These are phyloP conservation scores for Sterrhoptilus dennistouni DNA, from an alignment of 2,113 vertebrate genomes.

Conservation along the genomic window DNA sequence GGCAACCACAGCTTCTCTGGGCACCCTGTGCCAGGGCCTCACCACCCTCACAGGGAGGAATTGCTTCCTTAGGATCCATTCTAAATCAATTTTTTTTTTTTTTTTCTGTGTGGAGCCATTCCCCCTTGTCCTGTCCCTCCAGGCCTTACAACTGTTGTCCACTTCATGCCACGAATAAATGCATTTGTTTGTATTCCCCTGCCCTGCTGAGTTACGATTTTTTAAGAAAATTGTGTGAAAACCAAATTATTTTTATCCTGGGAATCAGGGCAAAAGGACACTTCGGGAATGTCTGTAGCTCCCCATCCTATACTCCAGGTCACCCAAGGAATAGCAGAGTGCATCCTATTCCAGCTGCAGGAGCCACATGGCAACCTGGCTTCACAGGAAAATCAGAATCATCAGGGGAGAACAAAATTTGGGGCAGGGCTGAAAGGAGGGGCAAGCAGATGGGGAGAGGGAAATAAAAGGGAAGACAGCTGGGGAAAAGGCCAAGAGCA, in stretches of 20 bases:
- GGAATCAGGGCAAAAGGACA: background rate
- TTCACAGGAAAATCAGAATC: background rate
- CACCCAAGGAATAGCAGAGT: background rate
- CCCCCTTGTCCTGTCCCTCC: background rate
- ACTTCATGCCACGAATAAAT: background rate
- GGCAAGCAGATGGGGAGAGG: background rate
- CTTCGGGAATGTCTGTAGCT: background rate
- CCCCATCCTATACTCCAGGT: background rate
- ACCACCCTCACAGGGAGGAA: too few species aligned
- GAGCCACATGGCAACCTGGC: background rate
- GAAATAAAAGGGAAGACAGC: background rate
- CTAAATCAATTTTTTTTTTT: too few species aligned
- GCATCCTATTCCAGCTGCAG: background rate
- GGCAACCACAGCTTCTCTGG: too few species aligned
- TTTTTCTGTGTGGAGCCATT: too few species aligned
- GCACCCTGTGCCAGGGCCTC: too few species aligned
- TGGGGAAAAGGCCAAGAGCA: background rate
- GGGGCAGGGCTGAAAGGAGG: background rate
- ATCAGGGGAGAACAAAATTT: background rate
- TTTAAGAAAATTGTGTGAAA: background rate
- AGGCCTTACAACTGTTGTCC: background rate
- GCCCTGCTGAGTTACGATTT: background rate
- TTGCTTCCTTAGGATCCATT: too few species aligned
- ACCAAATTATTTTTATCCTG: accelerated
- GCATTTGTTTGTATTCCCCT: background rate